Evolutionary conservation across 2,113 vertebrate species (phyloP), one percentile per base, ranked within the genome.

Genomic region (Aphyosemion australe): DNA sequence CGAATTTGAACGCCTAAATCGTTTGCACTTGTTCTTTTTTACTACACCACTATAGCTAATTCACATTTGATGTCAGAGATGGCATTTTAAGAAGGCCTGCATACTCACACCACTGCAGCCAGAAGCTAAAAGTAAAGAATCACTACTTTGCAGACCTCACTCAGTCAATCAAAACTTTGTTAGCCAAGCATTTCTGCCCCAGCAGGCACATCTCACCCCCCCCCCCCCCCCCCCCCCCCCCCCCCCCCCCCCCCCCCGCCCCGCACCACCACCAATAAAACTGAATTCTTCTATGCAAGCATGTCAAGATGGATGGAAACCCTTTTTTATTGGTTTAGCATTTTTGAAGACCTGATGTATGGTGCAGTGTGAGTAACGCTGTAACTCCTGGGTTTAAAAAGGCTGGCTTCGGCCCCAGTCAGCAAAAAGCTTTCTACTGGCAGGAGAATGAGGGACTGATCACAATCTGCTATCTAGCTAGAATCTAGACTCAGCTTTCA

Each of bases 381-480:
- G 69, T 86, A 79, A 87, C 78, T 86, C 74, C n/a, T 51, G 84
- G 69, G 48, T 80, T 80, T 66, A 79, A 69, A 61, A 92, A 90
- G 87, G 90, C 92, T 96, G 95, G 94, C 94, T 90, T 82, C 59
- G 56, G 73, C 78, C 83, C 91, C 89, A 86, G 78, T 88, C 87
- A 89, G 89, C 87, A 86, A 86, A 92, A 89, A 92, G 88, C 87
- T 91, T 92, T 89, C 90, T 90, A 76, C 84, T 93, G 89, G 84
- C 88, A 90, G 76, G 75, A 84, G 83, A 87, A 73, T 55, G 79
- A 87, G 65, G 75, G 78, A 83, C 89, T 65, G 88, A 89, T 84
- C 79, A 61, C 80, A 91, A 92, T 85, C 87, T 91, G 84, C 82
- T 89, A 91, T 90, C 85, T 78, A 64, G 80, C 71, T 48, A 58